A percentile compares a stretch with the other conserved stretches of the same genome.
Evolutionary conservation across 2,113 vertebrate genomes (phyloP).

Genomic region (Istiophorus platypterus): DNA sequence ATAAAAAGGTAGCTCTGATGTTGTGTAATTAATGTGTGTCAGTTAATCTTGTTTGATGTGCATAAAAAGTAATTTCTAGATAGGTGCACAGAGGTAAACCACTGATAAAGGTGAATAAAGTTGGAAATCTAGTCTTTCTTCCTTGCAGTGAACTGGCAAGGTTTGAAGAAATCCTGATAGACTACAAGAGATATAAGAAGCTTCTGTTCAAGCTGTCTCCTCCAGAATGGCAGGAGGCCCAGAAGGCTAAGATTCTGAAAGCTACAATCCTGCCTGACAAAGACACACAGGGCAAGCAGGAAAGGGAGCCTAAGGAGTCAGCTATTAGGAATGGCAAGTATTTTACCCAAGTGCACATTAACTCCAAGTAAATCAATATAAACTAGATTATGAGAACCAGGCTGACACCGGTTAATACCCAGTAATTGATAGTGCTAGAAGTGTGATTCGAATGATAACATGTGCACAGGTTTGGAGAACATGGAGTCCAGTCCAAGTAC

Average conservation of each 20-base stretch:
- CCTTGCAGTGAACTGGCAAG: constrained; percentile 87
- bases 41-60: background rate
- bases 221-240: constrained; percentile 87
- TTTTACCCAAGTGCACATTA: background rate
- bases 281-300: constrained; percentile 9
- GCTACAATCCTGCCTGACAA: constrained; percentile 6
- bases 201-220: constrained; percentile 91
- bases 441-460: background rate
- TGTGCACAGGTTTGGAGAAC: constrained; percentile 59
- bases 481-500: constrained; percentile 16
- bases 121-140: background rate
- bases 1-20: constrained; percentile 85
- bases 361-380: background rate
- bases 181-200: constrained; percentile 88
- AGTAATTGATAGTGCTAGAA: background rate
- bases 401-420: background rate
- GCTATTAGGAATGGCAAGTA: constrained; percentile 15
- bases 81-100: background rate
- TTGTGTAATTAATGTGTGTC: background rate
- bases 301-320: constrained; percentile 1
- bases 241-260: constrained; percentile 59
- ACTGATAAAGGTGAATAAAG: background rate
- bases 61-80: background rate
- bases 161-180: constrained; percentile 86
- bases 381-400: background rate